A percentile compares a stretch with the other conserved stretches of the same genome.
These are phyloP conservation scores for Copidosoma floridanum DNA, from an alignment of 1,140 invertebrate species.

Conservation along the genomic window DNA sequence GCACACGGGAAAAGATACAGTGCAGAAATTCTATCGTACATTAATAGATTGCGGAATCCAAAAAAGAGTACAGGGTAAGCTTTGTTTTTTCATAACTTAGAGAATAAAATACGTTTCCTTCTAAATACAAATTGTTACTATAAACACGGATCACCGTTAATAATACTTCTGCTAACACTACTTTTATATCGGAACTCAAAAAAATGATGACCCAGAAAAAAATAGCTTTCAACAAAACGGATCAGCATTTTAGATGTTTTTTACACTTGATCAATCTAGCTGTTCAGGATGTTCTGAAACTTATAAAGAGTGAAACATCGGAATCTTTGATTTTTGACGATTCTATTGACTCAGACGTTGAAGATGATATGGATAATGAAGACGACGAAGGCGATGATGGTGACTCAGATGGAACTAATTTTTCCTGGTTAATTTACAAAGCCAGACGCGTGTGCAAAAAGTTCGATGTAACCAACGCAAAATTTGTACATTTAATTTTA, in stretches of 20 bases:
- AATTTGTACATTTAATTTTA: background rate
- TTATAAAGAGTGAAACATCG: background rate
- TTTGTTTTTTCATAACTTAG: too few species aligned
- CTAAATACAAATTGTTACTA: too few species aligned
- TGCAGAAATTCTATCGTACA: too few species aligned
- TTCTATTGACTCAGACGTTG: background rate
- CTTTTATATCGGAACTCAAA: background rate
- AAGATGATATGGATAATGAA: background rate
- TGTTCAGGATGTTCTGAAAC: background rate
- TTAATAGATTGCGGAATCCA: too few species aligned
- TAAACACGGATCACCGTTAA: background rate
- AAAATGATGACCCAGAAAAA: background rate
- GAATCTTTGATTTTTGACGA: background rate
- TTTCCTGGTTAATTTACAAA: too few species aligned
- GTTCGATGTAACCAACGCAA: background rate
- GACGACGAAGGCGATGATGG: background rate
- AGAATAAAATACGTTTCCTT: too few species aligned
- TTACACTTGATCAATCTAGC: background rate
- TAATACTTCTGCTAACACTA: background rate
- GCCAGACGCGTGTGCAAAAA: background rate
- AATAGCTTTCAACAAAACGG: background rate
- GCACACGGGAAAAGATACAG: too few species aligned
- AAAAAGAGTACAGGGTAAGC: too few species aligned
- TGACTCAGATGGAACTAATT: background rate
- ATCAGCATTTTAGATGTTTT: slow-evolving; percentile 1